phyloP scores from a whole-genome alignment of 2,797 vertebrate species.

The Gallinago solitaria region DNA sequence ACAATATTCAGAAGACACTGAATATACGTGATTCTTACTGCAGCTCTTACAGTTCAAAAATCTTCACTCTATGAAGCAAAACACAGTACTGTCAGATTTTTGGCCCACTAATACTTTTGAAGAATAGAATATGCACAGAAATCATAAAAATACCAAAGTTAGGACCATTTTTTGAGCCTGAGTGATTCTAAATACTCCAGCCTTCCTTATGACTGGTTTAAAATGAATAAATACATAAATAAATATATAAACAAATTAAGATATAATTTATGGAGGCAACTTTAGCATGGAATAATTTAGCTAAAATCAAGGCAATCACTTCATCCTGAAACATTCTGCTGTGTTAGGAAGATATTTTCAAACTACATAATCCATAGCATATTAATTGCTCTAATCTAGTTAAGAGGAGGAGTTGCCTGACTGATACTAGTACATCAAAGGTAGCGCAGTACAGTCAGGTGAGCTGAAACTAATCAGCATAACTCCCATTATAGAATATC shows the following conservation, averaged over 20 bases:
- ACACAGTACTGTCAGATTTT: background rate
- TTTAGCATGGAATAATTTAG: background rate
- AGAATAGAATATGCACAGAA: background rate
- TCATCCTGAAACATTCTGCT: background rate
- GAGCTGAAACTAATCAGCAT: background rate
- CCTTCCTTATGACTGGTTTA: background rate
- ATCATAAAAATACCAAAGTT: background rate
- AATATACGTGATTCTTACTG: background rate
- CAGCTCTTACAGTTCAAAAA: background rate
- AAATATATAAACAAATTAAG: background rate
- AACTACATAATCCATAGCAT: background rate
- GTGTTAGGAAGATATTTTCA: background rate
- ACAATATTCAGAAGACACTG: background rate
- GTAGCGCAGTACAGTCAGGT: background rate
- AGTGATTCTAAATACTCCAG: background rate
- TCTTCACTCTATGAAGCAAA: background rate
- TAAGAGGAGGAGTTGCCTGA: background rate
- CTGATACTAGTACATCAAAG: background rate
- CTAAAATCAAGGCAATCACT: background rate
- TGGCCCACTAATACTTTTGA: background rate
- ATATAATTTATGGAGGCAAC: background rate
- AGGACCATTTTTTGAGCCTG: background rate
- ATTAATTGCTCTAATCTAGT: background rate
- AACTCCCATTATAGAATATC: background rate
- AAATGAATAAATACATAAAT: background rate